Evolutionary conservation across 1,140 invertebrate genomes (phyloP), one percentile per base, ranked within the genome.

Genomic region (Hormaphis cornu): DNA sequence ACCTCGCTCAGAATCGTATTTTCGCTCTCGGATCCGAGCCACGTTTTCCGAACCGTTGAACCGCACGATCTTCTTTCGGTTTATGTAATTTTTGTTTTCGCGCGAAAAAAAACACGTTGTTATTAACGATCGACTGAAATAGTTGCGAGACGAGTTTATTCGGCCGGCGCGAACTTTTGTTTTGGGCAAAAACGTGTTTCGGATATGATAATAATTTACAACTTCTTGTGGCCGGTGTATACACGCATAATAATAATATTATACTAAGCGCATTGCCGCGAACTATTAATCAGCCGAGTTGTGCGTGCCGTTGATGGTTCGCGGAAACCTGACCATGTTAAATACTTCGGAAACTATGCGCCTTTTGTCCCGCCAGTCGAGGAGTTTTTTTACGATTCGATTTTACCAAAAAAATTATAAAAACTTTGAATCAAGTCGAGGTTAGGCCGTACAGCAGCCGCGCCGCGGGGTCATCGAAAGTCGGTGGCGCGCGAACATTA

Each of bases 121-220:
- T n/a, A n/a, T n/a, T n/a, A n/a, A n/a, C n/a, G n/a, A n/a, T n/a
- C n/a, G n/a, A n/a, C n/a, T n/a, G n/a, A n/a, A n/a, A n/a, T n/a
- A n/a, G n/a, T n/a, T n/a, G n/a, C n/a, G n/a, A n/a, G 61, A 48
- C 42, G 44, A 48, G 42, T 46, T 46, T 66, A 46, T 66, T 50
- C 42, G 44, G 16, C 42, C 28, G 40, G 40, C n/a, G 42, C n/a
- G 20, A 46, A 66, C 48, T 26, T 66, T 66, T 66, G 20, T 26
- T 33, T 66, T 37, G 7, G 20, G 28, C 28, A 66, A 66, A 66
- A 66, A 66, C 61, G 46, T 20, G 44, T 66, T 66, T 66, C 18
- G 6, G 61, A 35, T 66, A n/a, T n/a, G n/a, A n/a, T n/a, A n/a
- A n/a, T n/a, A 66, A 48, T 66, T 66, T 66, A 66, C 61, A 66